Base-by-base conservation (phyloP, 2,113 vertebrate genomes). In the Heterocephalus glaber region DNA sequence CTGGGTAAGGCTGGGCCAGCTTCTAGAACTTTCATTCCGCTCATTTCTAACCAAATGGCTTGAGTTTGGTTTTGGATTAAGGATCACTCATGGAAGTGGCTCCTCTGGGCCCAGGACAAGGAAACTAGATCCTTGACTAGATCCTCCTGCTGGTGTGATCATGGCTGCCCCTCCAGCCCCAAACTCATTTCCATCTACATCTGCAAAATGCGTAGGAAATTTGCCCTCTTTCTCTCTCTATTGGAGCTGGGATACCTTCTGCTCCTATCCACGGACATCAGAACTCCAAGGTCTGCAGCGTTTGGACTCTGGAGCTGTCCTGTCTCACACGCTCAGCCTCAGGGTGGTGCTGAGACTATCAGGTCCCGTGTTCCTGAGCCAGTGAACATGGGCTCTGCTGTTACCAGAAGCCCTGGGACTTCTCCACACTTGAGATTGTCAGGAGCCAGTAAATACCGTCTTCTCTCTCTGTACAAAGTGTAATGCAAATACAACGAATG, bases 151-250 rank as follows among this genome's bases (percentile, higher is more conserved):
- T 38, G 11, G 10, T 1, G 28, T 2, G 47, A 28, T 54, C 16
- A 4, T 38, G 44, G 28, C 24, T 33, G 13, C 7, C 3, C 61
- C 9, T 68, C 19, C 5, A 44, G 22, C 19, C 41, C 3, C 56
- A 20, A 13, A 33, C 8, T 44, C 16, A 2, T 47, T 16, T 35
- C 66, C 41, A 1, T 28, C 35, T 4, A 8, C 5, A 8, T 14
- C 0, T 5, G 3, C 24, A 52, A 24, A 56, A 20, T 24, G n/a
- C 12, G n/a, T 33, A 7, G 24, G 14, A 4, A 30, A 58, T 61
- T 38, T 0, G 7, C 3, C 14, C 17, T 22, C 0, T 4, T 13
- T 11, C 52, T 41, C 5, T 38, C 61, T n/a, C 35, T 20, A 47
- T 8, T 47, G 61, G 49, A 86, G 4, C 10, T 19, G 19, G 12